These are phyloP conservation scores for Salvelinus sp. DNA, from an alignment of 2,113 vertebrate species.

Conservation along the genomic window DNA sequence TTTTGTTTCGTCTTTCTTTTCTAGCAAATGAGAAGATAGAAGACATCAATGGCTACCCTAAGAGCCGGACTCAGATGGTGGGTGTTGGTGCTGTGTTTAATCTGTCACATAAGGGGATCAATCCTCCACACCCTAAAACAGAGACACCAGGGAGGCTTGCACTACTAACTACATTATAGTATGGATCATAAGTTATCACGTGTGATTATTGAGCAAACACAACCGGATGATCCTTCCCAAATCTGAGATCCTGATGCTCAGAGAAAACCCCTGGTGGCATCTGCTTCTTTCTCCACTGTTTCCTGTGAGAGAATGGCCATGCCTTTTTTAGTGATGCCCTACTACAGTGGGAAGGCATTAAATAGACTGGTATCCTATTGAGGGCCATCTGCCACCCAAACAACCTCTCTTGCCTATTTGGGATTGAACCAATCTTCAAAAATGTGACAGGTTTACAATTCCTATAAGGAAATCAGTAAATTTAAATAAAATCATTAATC, in stretches of 20 bases:
- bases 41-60: constrained; percentile 50
- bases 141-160: background rate
- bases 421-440: background rate
- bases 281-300: background rate
- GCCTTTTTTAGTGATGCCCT: background rate
- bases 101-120: background rate
- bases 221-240: background rate
- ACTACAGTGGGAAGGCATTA: constrained; percentile 3
- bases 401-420: background rate
- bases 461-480: no score
- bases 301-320: background rate
- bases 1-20: background rate
- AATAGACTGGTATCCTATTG: constrained; percentile 2
- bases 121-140: background rate
- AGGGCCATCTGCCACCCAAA: constrained; percentile 9
- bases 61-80: constrained; percentile 58
- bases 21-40: constrained; percentile 58
- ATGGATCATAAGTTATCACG: background rate
- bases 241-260: background rate
- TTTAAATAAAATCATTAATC: no score
- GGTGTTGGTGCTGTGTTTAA: background rate
- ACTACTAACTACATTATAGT: background rate
- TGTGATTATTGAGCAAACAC: background rate
- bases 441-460: no score
- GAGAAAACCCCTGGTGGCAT: background rate